phyloP scores from a whole-genome alignment of 2,113 vertebrate species.

The Alligator sinensis region DNA sequence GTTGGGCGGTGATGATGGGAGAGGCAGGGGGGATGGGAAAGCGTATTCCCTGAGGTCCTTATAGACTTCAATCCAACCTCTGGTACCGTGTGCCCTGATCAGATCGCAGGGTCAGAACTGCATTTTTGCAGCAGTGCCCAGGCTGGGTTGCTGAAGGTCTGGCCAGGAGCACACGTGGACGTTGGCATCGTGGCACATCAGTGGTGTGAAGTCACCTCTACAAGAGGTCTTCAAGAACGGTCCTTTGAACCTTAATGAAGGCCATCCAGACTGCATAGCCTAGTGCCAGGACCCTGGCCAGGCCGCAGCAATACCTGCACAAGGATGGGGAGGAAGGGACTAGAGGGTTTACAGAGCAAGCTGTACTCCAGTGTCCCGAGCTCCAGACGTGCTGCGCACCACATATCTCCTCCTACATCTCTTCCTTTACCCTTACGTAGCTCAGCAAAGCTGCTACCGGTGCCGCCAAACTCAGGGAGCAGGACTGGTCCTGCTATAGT shows the following conservation, averaged over 20 bases:
- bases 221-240: not conserved
- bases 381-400: not conserved
- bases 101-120: too few species aligned
- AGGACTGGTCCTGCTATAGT: not conserved
- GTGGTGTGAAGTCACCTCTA: not conserved
- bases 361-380: not conserved
- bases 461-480: not conserved
- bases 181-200: not conserved
- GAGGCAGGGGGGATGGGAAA: not conserved
- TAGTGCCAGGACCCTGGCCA: not conserved
- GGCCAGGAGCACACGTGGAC: not conserved
- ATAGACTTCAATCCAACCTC: too few species aligned
- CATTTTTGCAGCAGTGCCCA: rapidly evolving
- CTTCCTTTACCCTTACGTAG: not conserved
- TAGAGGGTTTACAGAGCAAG: not conserved
- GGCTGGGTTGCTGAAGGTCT: not conserved
- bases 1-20: not conserved
- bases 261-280: not conserved
- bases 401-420: not conserved
- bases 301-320: not conserved
- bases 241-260: not conserved
- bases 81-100: too few species aligned
- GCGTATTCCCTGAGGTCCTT: too few species aligned
- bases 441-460: not conserved
- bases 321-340: not conserved